phyloP scores from a whole-genome alignment of 2,797 vertebrate genomes.

The Pangasius macronema region DNA sequence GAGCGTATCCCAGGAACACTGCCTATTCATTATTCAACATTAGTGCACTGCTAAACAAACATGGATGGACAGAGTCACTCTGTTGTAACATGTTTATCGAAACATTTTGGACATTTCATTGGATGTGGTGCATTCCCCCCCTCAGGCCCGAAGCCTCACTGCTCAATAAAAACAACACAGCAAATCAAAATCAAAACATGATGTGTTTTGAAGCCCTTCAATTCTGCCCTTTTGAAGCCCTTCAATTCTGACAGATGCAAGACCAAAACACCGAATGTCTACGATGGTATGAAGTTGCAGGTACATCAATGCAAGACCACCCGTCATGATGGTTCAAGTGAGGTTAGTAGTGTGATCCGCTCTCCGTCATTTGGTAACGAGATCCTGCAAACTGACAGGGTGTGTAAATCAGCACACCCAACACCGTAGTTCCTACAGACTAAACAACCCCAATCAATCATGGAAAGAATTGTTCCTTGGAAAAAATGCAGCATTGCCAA shows the following conservation, averaged over 20 bases:
- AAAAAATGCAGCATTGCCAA: conserved; percentile 75
- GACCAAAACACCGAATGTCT: conserved; percentile 13
- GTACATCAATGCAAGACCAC: conserved; percentile 66
- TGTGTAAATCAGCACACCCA: conserved; percentile 70
- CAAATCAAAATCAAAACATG: background rate
- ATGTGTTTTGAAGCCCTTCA: conserved; percentile 30
- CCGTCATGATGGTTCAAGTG: conserved; percentile 68
- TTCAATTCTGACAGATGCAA: conserved; percentile 12
- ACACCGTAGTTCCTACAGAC: conserved; percentile 80
- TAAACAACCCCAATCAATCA: conserved; percentile 87
- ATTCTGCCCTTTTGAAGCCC: conserved; percentile 36
- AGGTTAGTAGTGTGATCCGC: conserved; percentile 68
- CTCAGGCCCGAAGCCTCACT: conserved; percentile 58
- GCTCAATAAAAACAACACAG: conserved; percentile 40
- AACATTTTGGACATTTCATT: conserved; percentile 71
- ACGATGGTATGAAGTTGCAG: conserved; percentile 4
- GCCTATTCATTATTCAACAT: conserved; percentile 78
- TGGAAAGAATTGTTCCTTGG: conserved; percentile 79
- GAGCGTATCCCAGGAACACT: conserved; percentile 2
- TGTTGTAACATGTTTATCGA: conserved; percentile 74
- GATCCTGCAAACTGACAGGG: conserved; percentile 71
- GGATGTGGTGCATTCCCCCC: conserved; percentile 69
- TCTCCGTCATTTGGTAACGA: conserved; percentile 65
- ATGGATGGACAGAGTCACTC: conserved; percentile 72
- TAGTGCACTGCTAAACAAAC: conserved; percentile 78